Evolutionary conservation across 1,140 invertebrate species (phyloP), one percentile per base, ranked within the genome.

Genomic region (Caenorhabditis inopinata): DNA sequence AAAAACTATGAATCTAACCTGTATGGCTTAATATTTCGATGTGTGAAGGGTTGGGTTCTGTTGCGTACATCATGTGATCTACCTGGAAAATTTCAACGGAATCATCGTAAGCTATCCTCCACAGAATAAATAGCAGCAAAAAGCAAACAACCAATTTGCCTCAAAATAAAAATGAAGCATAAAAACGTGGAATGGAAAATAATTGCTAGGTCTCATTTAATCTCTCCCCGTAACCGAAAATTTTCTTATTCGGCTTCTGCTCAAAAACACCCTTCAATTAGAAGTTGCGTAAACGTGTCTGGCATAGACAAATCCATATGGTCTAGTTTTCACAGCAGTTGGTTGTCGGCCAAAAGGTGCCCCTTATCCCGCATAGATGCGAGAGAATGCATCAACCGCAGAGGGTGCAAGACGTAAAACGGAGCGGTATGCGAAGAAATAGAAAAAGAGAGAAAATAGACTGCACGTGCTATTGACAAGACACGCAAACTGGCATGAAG

Each of bases 371-470:
- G 18, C 27, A 16, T 58, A 3, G 12, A 21, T 16, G 2, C n/a
- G 58, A 68, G 23, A 18, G 12, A 68, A 18, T 21, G n/a, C 1
- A 21, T 9, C 7, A 21, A 32, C 14, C 12, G 12, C 27, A 38
- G 58, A 68, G 58, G 7, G 32, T 9, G n/a, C 29, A 1, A 68
- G 58, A 68, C 32, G 2, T 16, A 5, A 68, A 68, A 21, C 58
- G 32, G 58, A 38, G 58, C 32, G 38, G 58, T 42, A 9, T n/a
- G n/a, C 32, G 23, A 18, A 68, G 27, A 18, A 38, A n/a, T n/a
- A n/a, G n/a, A 32, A 68, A 68, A 68, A 35, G 29, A 68, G 29
- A 68, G 58, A 68, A 68, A 68, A 68, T 68, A 68, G 58, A 68
- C 58, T 42, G 58, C 58, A 68, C 58, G 58, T 68, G 58, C 58